A percentile compares a stretch with the other conserved stretches of the same genome.
Evolutionary conservation across 2,888 invertebrate genomes (phyloP).

Genomic region (Aromia moschata): DNA sequence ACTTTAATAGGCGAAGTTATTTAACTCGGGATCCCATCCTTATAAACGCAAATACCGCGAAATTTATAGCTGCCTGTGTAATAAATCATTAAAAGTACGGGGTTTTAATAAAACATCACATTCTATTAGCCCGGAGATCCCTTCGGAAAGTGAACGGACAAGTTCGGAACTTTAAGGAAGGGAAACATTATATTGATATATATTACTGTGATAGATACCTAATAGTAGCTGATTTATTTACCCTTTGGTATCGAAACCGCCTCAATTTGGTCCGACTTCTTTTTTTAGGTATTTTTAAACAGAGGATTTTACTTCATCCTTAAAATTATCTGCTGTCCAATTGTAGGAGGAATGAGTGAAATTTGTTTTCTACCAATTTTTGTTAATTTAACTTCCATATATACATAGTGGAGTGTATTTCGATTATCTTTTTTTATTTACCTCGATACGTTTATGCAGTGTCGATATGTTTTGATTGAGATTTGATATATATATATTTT

Average conservation of each 20-base stretch:
- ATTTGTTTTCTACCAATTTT: too few relatives aligned
- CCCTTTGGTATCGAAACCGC: constrained; percentile 37
- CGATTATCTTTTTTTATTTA: too few relatives aligned
- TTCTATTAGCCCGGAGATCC: constrained; percentile 4
- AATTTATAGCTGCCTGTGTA: constrained; percentile 3
- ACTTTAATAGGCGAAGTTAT: constrained; percentile 8
- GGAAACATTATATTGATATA: constrained; percentile 29
- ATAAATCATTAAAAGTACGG: constrained; percentile 16
- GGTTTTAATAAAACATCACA: constrained; percentile 14
- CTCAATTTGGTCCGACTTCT: too few relatives aligned
- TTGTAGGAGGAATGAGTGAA: too few relatives aligned
- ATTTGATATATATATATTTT: too few relatives aligned
- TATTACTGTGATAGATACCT: constrained; percentile 35
- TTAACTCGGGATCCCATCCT: not conserved
- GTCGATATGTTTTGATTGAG: too few relatives aligned
- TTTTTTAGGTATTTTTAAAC: too few relatives aligned
- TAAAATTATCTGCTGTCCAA: too few relatives aligned
- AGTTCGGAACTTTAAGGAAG: constrained; percentile 2
- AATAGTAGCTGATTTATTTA: constrained; percentile 50
- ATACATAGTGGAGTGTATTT: too few relatives aligned
- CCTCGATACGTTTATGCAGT: too few relatives aligned
- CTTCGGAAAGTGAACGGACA: not conserved
- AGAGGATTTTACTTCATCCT: too few relatives aligned
- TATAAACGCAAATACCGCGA: not conserved
- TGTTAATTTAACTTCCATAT: too few relatives aligned